Evolutionary conservation across 2,113 vertebrate genomes (phyloP).

Genomic region (Notarius lentiginosus): DNA sequence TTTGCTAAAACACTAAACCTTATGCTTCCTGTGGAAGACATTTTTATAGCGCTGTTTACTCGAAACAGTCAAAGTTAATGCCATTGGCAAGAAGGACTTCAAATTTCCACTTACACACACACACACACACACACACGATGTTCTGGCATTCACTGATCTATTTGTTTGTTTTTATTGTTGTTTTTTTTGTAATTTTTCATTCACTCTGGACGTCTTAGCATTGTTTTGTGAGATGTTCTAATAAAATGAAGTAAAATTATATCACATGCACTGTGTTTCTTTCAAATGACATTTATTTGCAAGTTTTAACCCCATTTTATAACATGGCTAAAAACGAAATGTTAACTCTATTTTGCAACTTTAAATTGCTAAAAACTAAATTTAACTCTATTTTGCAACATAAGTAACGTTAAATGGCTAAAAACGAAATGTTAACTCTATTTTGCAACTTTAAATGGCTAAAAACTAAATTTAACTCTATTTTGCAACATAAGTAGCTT

Average conservation of each 20-base stretch:
- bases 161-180: not conserved
- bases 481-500: no score
- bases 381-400: no score
- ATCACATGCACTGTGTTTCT: not conserved
- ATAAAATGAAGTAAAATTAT: slow-evolving; percentile 28
- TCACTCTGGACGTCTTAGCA: slow-evolving; percentile 41
- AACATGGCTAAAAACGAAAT: no score
- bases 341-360: no score
- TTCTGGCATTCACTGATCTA: not conserved
- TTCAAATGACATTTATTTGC: not conserved
- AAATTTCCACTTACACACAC: not conserved
- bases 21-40: slow-evolving; percentile 55
- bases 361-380: no score
- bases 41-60: slow-evolving; percentile 36
- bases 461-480: no score
- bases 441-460: no score
- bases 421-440: no score
- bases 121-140: not conserved
- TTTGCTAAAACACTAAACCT: slow-evolving; percentile 17
- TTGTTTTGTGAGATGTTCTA: slow-evolving; percentile 41
- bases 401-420: no score
- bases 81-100: slow-evolving; percentile 43
- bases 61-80: slow-evolving; percentile 37
- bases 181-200: slow-evolving; percentile 22
- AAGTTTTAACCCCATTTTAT: not conserved